Conservation (phyloP, 2,888 invertebrate species). For the Glaucopsyche alexis region DNA sequence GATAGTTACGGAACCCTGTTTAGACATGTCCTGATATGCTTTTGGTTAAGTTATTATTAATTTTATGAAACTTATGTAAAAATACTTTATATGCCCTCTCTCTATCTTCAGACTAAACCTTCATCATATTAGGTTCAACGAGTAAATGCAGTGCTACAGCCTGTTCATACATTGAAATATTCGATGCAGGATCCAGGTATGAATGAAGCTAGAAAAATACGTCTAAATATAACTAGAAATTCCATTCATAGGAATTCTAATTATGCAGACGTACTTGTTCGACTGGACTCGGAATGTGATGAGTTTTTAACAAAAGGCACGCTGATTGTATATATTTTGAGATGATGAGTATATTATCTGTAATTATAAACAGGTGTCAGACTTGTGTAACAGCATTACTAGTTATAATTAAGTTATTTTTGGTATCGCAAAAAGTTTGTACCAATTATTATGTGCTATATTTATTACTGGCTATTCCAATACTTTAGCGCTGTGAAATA, state of each 20-base stretch:
- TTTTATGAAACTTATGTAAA: too few relatives aligned
- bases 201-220: slow-evolving; percentile 10
- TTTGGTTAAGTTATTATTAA: too few relatives aligned
- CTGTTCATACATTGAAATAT: background rate
- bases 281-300: background rate
- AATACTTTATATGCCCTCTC: too few relatives aligned
- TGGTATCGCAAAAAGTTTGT: background rate
- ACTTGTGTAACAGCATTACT: background rate
- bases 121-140: background rate
- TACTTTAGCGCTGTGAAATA: background rate
- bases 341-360: slow-evolving; percentile 22
- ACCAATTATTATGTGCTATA: background rate
- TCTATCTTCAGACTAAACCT: too few relatives aligned
- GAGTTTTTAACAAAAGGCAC: slow-evolving; percentile 3
- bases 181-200: background rate
- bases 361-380: slow-evolving; percentile 14
- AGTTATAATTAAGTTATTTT: slow-evolving; percentile 11
- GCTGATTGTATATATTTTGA: slow-evolving; percentile 12
- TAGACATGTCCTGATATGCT: too few relatives aligned
- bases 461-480: background rate
- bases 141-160: too few relatives aligned
- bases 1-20: too few relatives aligned
- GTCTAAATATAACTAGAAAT: slow-evolving; percentile 22
- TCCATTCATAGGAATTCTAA: slow-evolving; percentile 10
- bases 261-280: background rate